phyloP scores from a whole-genome alignment of 2,113 vertebrate genomes.

The Hemichromis elongatus region DNA sequence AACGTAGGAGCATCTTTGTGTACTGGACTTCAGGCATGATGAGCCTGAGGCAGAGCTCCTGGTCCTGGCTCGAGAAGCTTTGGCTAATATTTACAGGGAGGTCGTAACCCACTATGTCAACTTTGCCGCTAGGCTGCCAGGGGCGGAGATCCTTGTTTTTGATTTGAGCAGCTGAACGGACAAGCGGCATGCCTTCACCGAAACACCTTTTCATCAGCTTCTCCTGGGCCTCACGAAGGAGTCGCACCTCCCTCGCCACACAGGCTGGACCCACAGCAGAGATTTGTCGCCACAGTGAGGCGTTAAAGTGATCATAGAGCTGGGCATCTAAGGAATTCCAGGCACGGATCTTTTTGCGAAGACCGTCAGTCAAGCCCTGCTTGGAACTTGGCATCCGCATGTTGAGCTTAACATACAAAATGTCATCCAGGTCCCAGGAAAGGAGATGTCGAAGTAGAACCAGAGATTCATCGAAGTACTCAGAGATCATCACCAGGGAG shows the following conservation, averaged over 20 bases:
- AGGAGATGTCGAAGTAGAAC: conserved; percentile 81
- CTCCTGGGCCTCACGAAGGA: conserved; percentile 73
- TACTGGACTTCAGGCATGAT: conserved; percentile 83
- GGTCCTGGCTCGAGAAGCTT: conserved; percentile 10
- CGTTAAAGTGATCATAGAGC: conserved; percentile 84
- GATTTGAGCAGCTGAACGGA: conserved; percentile 75
- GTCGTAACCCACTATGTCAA: conserved; percentile 84
- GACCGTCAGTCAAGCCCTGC: conserved; percentile 59
- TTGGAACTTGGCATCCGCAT: conserved; percentile 78
- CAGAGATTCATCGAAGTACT: conserved; percentile 86
- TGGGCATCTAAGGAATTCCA: conserved; percentile 81
- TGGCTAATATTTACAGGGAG: conserved; percentile 68
- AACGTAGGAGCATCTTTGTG: conserved; percentile 73
- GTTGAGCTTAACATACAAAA: conserved; percentile 83
- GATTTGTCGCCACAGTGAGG: conserved; percentile 79
- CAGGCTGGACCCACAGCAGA: conserved; percentile 67
- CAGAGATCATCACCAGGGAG: conserved; percentile 85
- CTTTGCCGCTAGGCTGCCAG: conserved; percentile 82
- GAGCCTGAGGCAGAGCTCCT: conserved; percentile 81
- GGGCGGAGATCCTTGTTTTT: conserved; percentile 83
- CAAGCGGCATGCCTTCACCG: conserved; percentile 56
- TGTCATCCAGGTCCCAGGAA: conserved; percentile 83
- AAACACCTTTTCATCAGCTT: conserved; percentile 77
- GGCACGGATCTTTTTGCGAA: conserved; percentile 67
- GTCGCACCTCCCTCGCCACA: conserved; percentile 75